Evolutionary conservation across 2,797 vertebrate genomes (phyloP), one percentile per base, ranked within the genome.

Genomic region (Phoxinus dragarum): DNA sequence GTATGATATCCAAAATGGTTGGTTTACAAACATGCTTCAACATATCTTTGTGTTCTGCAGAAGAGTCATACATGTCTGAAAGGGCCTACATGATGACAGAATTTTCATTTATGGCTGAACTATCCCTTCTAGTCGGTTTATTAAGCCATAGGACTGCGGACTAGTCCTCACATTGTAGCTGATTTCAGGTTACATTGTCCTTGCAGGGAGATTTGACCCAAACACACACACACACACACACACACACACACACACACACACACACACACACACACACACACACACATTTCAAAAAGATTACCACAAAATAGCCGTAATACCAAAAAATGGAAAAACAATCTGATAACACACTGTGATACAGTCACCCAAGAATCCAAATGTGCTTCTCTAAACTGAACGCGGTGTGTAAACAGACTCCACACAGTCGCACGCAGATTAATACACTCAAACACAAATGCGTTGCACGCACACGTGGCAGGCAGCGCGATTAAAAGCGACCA

Each of bases 381-480:
- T 49, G 42, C 31, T 36, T 49, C 42, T 6, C 40, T 21, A 59
- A 77, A 64, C 38, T 34, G 44, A 14, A 49, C 40, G 9, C 72
- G 1, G 27, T 27, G 16, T 74, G 42, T 67, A 66, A 80, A 80
- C 81, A 83, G 54, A 59, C 56, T 61, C 74, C 40, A 52, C 85
- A 68, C 47, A 54, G 49, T 40, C 71, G 23, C 23, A 21, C 61
- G 44, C 73, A 92, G 84, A 80, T 67, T 8, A 23, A 91, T 91
- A 92, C 91, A 90, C 92, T 91, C 88, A 89, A 85, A 85, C 86
- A 88, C 89, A 73, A 38, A 90, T 14, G 81, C 87, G 86, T 49
- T 17, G 86, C 89, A 86, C 79, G 27, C 49, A 91, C 90, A 88
- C 87, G 68, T 71, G 67, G 75, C 49, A 83, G 67, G 75, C 49